A percentile compares a stretch with the other conserved stretches of the same genome.
These are phyloP conservation scores for Hippoglossus hippoglossus DNA, from an alignment of 2,797 vertebrate species.

Conservation along the genomic window DNA sequence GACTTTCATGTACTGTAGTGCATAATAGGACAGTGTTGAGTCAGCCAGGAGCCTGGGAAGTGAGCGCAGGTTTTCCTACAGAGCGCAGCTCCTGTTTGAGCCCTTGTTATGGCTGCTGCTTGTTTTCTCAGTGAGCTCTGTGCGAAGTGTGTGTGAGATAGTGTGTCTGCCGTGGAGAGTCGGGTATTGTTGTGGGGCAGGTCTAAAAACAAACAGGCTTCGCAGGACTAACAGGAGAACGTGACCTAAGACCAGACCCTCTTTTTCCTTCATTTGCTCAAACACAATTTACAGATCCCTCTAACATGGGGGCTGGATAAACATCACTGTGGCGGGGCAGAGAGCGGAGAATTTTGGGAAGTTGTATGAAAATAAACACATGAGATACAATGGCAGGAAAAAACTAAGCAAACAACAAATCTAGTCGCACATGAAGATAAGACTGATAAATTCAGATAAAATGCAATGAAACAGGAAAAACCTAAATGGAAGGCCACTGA, in stretches of 20 bases:
- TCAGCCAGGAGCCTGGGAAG: conserved; percentile 76
- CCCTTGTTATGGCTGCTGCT: conserved; percentile 77
- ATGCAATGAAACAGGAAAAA: conserved; percentile 17
- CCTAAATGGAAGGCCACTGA: neutral
- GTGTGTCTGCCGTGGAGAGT: conserved; percentile 44
- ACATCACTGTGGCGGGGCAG: conserved; percentile 45
- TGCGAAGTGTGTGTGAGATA: conserved; percentile 52
- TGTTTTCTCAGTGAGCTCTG: conserved; percentile 79
- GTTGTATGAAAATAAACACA: conserved; percentile 74
- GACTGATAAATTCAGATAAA: conserved; percentile 29
- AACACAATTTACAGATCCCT: conserved; percentile 54
- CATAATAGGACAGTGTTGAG: conserved; percentile 74
- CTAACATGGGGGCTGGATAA: conserved; percentile 55
- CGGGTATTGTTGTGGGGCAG: conserved; percentile 74
- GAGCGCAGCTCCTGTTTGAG: conserved; percentile 67
- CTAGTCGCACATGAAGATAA: conserved; percentile 35
- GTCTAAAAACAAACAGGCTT: conserved; percentile 81
- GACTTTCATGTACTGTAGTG: conserved; percentile 78
- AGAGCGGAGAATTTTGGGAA: conserved; percentile 62
- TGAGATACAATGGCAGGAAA: conserved; percentile 76
- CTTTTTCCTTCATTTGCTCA: conserved; percentile 37
- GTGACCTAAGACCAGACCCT: conserved; percentile 61
- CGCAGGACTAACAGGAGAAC: conserved; percentile 54
- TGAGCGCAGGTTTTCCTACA: conserved; percentile 73
- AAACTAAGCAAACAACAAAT: conserved; percentile 64